Percentiles rank a stretch among this genome's conserved stretches.
phyloP scores from a whole-genome alignment of 2,113 vertebrate species.

The Apodemus sylvaticus region DNA sequence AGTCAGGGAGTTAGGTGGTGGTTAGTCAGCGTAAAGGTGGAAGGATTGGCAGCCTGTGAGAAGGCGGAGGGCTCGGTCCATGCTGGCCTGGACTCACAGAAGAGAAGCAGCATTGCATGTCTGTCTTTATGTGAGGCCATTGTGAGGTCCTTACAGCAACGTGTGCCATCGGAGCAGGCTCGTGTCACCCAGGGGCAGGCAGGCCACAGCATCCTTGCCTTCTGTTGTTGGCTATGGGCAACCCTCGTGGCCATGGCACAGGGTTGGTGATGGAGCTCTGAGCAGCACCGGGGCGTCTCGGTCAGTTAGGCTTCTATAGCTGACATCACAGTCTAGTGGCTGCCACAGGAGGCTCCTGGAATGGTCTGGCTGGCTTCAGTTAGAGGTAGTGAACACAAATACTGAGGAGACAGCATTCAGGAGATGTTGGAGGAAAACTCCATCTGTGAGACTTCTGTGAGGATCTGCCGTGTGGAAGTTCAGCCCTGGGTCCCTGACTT shows the following conservation, averaged over 20 bases:
- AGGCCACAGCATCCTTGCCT: neutral
- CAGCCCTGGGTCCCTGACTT: neutral
- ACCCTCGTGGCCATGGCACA: neutral
- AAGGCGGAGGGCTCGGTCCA: neutral
- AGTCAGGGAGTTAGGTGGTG: neutral
- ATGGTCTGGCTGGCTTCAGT: neutral
- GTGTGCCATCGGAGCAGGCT: neutral
- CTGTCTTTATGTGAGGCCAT: rapidly evolving
- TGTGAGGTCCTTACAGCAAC: neutral
- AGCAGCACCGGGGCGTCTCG: neutral
- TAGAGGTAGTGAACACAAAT: neutral
- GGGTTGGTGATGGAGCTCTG: neutral
- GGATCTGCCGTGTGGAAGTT: neutral
- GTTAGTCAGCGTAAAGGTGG: neutral
- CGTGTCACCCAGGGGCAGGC: neutral
- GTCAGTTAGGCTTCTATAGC: neutral
- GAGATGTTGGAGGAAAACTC: neutral
- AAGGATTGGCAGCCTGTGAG: neutral
- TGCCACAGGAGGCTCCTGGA: neutral
- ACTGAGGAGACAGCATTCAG: neutral
- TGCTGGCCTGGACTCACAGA: neutral
- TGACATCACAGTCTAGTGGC: neutral
- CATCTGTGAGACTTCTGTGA: neutral
- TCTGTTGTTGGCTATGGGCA: neutral
- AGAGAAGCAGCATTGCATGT: neutral